Conservation (phyloP, 2,797 vertebrate species). For the Salarias fasciatus region DNA sequence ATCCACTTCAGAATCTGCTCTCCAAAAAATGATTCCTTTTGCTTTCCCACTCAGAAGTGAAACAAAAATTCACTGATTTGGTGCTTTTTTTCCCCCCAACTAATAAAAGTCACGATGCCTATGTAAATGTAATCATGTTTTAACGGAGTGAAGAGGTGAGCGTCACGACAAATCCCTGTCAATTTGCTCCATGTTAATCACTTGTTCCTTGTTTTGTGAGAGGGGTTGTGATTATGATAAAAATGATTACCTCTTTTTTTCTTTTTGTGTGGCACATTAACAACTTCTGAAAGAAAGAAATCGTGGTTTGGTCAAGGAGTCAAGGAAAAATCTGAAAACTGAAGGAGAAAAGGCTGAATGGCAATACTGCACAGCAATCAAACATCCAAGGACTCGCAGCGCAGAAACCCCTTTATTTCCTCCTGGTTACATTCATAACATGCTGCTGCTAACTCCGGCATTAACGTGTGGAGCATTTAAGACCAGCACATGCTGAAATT, state of each 20-base stretch:
- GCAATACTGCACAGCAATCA: too few species aligned
- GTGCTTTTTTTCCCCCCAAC: neutral
- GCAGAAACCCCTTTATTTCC: too few species aligned
- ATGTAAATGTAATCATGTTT: neutral
- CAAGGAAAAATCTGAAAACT: neutral
- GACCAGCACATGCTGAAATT: neutral
- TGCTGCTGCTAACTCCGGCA: neutral
- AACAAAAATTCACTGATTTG: neutral
- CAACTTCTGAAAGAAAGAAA: too few species aligned
- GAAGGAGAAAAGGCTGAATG: neutral
- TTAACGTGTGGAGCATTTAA: slow-evolving; percentile 8
- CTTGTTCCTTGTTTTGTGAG: neutral
- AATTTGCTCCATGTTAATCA: neutral
- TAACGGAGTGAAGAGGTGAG: neutral
- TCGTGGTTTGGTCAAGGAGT: neutral
- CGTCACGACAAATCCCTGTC: neutral
- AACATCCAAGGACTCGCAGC: neutral
- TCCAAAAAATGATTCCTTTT: too few species aligned
- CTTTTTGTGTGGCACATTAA: too few species aligned
- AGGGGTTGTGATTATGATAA: too few species aligned
- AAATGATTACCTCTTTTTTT: too few species aligned
- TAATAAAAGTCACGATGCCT: neutral
- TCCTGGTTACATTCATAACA: neutral
- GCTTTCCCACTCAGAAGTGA: too few species aligned
- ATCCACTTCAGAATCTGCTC: too few species aligned